Base-by-base conservation (phyloP, 30 jellyfish, hydroid and myxozoan genomes). In the Rhopilema esculentum region DNA sequence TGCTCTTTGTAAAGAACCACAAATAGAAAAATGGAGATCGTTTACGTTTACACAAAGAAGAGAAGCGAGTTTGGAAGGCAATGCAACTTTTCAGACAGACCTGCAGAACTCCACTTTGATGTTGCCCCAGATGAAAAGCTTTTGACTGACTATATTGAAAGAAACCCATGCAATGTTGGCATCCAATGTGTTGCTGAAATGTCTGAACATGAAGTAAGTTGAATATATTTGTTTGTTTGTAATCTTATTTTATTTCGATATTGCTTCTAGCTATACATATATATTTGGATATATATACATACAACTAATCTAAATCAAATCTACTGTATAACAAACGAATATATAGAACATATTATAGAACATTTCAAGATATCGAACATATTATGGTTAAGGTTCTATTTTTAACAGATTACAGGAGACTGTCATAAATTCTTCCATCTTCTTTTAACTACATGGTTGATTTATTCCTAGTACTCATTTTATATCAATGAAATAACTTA, bases 41-140 rank as follows among this genome's bases (percentile, higher is more conserved):
- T 93, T 0, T 93, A 93, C 66, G 98, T 93, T 22, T 93, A 93
- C 79, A 93, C 98, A 25, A 93, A 93, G 83, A 93, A 93, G 50
- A 79, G 98, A 67, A 88, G 88, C 19, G 98, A 93, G 68, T 93
- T 93, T 89, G 98, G 98, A 27, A 72, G 98, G 28, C 98, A 93
- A 79, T 93, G 98, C 78, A 93, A 93, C 80, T 93, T 93, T 66
- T 63, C 96, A 4, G 98, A 93, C 33, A 91, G 98, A 26, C 97
- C 87, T 50, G 98, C 98, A 16, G 98, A 93, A 79, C 96, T 93
- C 16, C 97, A 88, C 50, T 93, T 93, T 74, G 98, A 93, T 66
- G 93, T 93, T 68, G 69, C 84, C 18, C 98, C 98, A 27, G 97
- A 88, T 88, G 93, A 81, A 76, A 80, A 80, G 50, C 75, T 92